Base-by-base conservation (phyloP, 2,113 vertebrate species). In the Dromiciops gliroides region DNA sequence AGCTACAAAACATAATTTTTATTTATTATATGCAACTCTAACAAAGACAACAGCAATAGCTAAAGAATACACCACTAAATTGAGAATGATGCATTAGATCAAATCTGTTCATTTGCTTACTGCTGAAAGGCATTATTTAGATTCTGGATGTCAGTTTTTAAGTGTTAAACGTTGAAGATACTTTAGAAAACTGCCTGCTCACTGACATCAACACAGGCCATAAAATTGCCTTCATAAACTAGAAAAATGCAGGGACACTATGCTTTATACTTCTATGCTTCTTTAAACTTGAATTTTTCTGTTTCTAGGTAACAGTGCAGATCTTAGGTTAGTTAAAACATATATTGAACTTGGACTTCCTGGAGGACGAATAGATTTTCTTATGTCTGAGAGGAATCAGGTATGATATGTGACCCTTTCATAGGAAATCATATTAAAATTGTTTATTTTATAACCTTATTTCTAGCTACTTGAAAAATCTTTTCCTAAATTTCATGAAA, bases 341-440 rank as follows among this genome's bases (percentile, higher is more conserved):
- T 99, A 99, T 47, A 99, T 99, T 97, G 99, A 99, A 97, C 99
- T 99, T 92, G 99, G 99, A 96, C 98, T 99, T 25, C 99, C 99
- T 97, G 99, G 99, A 92, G 99, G 99, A 98, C 99, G 99, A 94
- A 99, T 99, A 98, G 99, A 99, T 97, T 99, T 99, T 98, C 98
- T 99, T 37, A 99, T 99, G 99, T 99, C 99, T 26, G 99, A 99
- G 97, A 99, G 99, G 96, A 99, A 99, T 98, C 99, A 99, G 99
- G 99, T 99, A 98, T 93, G 95, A 50, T 24, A 26, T 89, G 89
- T 95, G 25, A 28, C 56, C 83, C 90, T 96, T 96, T 92, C 92
- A 75, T 7, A 91, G 12, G 52, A 94, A 96, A 28, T 44, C 48
- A 89, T 48, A 83, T 83, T 83, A 83, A 83, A 94, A 91, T 89